Conservation (phyloP, 2,113 vertebrate genomes). For the Pleuronectes platessa region DNA sequence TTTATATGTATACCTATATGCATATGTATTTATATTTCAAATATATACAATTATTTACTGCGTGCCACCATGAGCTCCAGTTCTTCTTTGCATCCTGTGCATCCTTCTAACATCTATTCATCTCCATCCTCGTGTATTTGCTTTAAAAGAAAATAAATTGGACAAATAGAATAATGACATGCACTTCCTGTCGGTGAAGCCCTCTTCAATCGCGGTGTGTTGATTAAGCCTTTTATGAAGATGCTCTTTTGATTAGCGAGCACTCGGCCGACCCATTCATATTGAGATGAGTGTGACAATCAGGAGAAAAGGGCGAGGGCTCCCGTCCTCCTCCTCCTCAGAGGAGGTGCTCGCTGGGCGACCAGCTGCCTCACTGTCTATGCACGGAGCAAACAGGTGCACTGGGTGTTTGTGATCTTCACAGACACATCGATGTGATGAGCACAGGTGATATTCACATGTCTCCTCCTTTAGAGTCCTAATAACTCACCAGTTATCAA, state of each 20-base stretch:
- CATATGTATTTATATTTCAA: no score
- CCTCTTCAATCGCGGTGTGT: slow-evolving; percentile 57
- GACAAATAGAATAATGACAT: slow-evolving; percentile 30
- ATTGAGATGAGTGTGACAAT: slow-evolving; percentile 75
- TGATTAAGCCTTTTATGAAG: slow-evolving; percentile 57
- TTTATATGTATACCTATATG: no score
- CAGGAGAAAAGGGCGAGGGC: slow-evolving; percentile 62
- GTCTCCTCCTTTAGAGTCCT: no score
- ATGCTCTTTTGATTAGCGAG: slow-evolving; percentile 64
- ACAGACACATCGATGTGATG: not conserved
- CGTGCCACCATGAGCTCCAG: not conserved
- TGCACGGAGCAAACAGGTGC: slow-evolving; percentile 56
- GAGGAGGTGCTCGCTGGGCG: slow-evolving; percentile 40
- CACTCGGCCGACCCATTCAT: slow-evolving; percentile 69
- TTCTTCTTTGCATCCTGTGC: not conserved
- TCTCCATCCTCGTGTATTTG: not conserved
- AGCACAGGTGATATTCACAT: not conserved
- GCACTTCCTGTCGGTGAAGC: slow-evolving; percentile 12
- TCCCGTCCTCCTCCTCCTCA: slow-evolving; percentile 48
- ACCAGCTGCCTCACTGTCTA: not conserved
- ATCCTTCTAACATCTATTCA: not conserved
- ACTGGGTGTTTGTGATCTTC: slow-evolving; percentile 25
- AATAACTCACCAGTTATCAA: slow-evolving; percentile 83
- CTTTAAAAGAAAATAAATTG: slow-evolving; percentile 49
- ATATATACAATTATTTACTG: not conserved